phyloP scores from a whole-genome alignment of 2,113 vertebrate species.

The Atrichornis clamosus region DNA sequence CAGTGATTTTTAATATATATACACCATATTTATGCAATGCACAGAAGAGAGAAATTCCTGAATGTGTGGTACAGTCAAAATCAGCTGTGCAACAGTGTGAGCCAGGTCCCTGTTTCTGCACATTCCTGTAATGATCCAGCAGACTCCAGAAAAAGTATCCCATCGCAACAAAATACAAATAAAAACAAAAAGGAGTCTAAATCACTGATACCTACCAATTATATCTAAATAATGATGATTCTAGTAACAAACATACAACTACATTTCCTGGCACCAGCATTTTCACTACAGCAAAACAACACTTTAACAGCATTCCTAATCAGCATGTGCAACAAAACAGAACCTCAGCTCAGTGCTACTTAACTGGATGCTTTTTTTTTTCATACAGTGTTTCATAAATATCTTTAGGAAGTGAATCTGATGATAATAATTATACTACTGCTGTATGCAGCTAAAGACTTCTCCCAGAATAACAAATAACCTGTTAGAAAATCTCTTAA shows the following conservation, averaged over 20 bases:
- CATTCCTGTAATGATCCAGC: neutral
- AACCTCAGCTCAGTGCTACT: neutral
- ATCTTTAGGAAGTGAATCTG: conserved; percentile 66
- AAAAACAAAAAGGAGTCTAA: neutral
- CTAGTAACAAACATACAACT: conserved; percentile 53
- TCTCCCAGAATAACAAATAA: conserved; percentile 58
- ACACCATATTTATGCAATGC: neutral
- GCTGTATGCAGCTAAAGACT: conserved; percentile 56
- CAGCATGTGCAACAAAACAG: conserved; percentile 54
- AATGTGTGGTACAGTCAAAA: neutral
- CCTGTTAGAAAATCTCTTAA: conserved; percentile 41
- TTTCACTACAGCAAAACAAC: conserved; percentile 53
- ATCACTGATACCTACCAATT: neutral
- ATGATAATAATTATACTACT: conserved; percentile 59
- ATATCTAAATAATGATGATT: conserved; percentile 57
- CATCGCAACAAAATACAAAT: neutral
- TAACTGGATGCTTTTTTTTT: neutral
- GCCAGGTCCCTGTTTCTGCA: neutral
- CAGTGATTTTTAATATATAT: neutral
- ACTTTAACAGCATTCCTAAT: conserved; percentile 58
- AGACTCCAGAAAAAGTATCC: neutral
- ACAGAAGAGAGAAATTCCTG: neutral
- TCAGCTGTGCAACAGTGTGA: neutral
- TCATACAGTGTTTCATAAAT: conserved; percentile 42
- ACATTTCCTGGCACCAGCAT: conserved; percentile 37